Base-by-base conservation (phyloP, 2,113 vertebrate species). In the Brachypodius melanocephalos region DNA sequence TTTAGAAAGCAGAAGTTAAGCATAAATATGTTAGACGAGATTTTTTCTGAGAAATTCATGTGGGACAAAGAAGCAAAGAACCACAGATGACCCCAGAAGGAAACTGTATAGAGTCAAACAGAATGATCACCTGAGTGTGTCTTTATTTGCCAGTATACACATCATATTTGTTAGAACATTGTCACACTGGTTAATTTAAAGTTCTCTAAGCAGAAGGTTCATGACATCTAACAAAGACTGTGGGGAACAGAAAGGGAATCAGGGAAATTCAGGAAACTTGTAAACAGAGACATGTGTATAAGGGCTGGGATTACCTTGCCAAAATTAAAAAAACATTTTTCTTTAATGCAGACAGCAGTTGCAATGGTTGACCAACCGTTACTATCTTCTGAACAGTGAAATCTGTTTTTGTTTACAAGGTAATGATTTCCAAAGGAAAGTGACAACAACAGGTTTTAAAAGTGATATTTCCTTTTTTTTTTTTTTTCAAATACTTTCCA, bases 81-180 rank as follows among this genome's bases (percentile, higher is more conserved):
- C 34, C 14, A 3, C 9, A 66, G 32, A 80, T 19, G 38, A 90
- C 17, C 34, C 48, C 89, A 67, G 45, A 79, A 89, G 61, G 69
- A 91, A 82, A 62, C 26, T 42, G 63, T 48, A 29, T 59, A 0
- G 83, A 82, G 67, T 48, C 75, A 31, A 63, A 42, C 55, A 77
- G 79, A 86, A 88, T 1, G 7, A 85, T 94, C 78, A 96, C 91
- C 95, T 95, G 91, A 97, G 95, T 43, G 84, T 73, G 71, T 55
- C 89, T 96, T 96, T 96, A 95, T 94, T 94, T 93, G 67, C 85
- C 92, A 83, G 82, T 49, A 90, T 71, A 93, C 85, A 93, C 82
- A 90, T 83, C 59, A 14, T 46, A 90, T 57, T 80, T 83, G 43
- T 69, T 85, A 79, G 82, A 94, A 93, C 8, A 11, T 80, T 80